Evolutionary conservation across 2,888 invertebrate species (phyloP), one percentile per base, ranked within the genome.

Genomic region (Julus scandinavius): DNA sequence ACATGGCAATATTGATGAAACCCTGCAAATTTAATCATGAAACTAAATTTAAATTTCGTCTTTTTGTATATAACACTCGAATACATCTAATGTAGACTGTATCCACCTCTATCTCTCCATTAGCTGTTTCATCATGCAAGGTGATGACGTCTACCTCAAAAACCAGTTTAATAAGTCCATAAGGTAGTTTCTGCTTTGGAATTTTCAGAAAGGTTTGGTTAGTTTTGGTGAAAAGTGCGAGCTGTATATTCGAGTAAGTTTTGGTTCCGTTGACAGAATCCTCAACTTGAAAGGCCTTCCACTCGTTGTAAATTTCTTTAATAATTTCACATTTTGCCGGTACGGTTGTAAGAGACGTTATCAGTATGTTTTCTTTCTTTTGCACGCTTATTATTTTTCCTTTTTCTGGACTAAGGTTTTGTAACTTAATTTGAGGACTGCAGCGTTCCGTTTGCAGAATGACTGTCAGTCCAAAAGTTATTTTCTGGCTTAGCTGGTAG

Each of bases 221-320:
- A n/a, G 85, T 85, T 5, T 85, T 45, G 2, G 85, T 45, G 45
- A 85, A 85, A 29, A 2, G 20, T 20, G 1, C 5, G 9, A 85
- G 85, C 50, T 45, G 17, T 50, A 45, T 49, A 15, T 85, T 29
- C 20, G 17, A 4, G 15, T 29, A 20, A 2, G 11, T 45, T 85
- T 85, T n/a, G 6, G n/a, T 45, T 5, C 9, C 45, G 29, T 85
- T 50, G 1, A 4, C 20, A n/a, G 20, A 49, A 20, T 20, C 13
- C 45, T n/a, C 41, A n/a, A 85, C 49, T 1, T 38, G 80, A n/a
- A 85, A 85, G n/a, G 85, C 85, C 17, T 85, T 45, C 85, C 85
- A 85, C 29, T 49, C 29, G 50, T 85, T 7, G 3, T 45, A 45
- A 3, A 50, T 85, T 85, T 29, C 29, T n/a, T 49, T 45, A 3